phyloP scores from a whole-genome alignment of 2,888 invertebrate genomes.

The Opisthograptis luteolata region DNA sequence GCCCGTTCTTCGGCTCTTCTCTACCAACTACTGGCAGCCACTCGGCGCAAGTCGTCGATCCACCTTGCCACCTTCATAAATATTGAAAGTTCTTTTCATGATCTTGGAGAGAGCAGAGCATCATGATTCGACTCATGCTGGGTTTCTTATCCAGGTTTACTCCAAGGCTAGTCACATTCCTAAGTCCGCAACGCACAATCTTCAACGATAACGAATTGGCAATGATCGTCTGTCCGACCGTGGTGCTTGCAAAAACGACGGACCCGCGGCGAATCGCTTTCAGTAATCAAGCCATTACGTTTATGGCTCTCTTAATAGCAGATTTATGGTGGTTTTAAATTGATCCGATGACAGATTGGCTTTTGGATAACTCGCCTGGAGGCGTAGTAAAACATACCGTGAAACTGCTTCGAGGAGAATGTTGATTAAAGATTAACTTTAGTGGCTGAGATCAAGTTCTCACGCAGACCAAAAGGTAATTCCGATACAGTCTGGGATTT shows the following conservation, averaged over 20 bases:
- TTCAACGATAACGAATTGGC: constrained; percentile 31
- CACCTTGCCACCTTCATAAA: too few species aligned
- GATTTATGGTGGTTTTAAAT: constrained; percentile 18
- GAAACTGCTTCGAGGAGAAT: not conserved
- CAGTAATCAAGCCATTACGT: constrained; percentile 17
- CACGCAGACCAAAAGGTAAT: not conserved
- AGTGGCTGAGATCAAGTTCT: not conserved
- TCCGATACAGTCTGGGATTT: too few species aligned
- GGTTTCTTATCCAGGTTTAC: not conserved
- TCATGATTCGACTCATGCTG: too few species aligned
- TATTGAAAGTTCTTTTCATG: too few species aligned
- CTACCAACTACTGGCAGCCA: too few species aligned
- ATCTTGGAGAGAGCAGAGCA: too few species aligned
- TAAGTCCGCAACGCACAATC: constrained; percentile 15
- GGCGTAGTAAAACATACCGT: constrained; percentile 12
- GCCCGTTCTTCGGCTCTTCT: too few species aligned
- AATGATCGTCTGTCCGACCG: constrained; percentile 3
- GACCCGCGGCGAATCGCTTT: constrained; percentile 12
- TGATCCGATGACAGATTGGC: constrained; percentile 14
- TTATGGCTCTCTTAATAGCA: constrained; percentile 18
- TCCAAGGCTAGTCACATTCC: not conserved
- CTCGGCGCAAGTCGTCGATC: too few species aligned
- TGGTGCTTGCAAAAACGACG: constrained; percentile 11
- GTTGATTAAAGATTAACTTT: not conserved
- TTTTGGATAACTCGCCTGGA: constrained; percentile 5